Percentiles rank a stretch among this genome's conserved stretches.
These are phyloP conservation scores for Brachionus koreanus DNA, from an alignment of 1,140 invertebrate genomes.

Conservation along the genomic window DNA sequence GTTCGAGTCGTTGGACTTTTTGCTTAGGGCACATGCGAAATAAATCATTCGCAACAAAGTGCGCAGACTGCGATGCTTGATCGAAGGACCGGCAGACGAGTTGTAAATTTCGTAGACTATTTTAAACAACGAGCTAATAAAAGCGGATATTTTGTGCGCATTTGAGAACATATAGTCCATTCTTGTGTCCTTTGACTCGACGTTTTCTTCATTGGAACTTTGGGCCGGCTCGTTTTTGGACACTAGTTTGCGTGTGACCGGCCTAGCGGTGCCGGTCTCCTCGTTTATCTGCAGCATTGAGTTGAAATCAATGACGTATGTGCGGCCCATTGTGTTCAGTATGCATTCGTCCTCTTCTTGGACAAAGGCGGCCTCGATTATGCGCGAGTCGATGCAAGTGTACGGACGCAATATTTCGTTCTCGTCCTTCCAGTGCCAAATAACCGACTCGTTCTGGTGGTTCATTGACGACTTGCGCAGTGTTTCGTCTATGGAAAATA, in stretches of 20 bases:
- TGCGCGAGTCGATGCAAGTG: neutral
- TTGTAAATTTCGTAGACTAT: conserved; percentile 90
- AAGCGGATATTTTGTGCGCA: conserved; percentile 69
- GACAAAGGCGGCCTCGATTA: conserved; percentile 48
- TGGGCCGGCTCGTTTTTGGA: neutral
- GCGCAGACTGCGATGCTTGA: conserved; percentile 88
- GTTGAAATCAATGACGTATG: conserved; percentile 90
- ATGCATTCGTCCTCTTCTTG: conserved; percentile 45
- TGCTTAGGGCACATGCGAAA: conserved; percentile 65
- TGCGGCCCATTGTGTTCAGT: conserved; percentile 60
- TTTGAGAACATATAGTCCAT: conserved; percentile 68
- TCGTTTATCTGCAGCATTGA: conserved; percentile 97
- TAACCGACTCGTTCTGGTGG: neutral
- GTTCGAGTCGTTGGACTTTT: neutral
- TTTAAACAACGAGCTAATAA: conserved; percentile 81
- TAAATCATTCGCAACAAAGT: conserved; percentile 92
- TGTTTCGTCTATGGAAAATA: neutral
- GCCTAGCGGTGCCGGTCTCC: conserved; percentile 84
- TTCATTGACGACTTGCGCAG: neutral
- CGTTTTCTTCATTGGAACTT: neutral
- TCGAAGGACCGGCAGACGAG: conserved; percentile 90
- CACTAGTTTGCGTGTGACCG: conserved; percentile 69
- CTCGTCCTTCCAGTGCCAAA: conserved; percentile 47
- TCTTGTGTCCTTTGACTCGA: conserved; percentile 61
- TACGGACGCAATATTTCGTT: conserved; percentile 47